Conservation (phyloP, 2,888 invertebrate genomes). For the Aporophyla nigra region DNA sequence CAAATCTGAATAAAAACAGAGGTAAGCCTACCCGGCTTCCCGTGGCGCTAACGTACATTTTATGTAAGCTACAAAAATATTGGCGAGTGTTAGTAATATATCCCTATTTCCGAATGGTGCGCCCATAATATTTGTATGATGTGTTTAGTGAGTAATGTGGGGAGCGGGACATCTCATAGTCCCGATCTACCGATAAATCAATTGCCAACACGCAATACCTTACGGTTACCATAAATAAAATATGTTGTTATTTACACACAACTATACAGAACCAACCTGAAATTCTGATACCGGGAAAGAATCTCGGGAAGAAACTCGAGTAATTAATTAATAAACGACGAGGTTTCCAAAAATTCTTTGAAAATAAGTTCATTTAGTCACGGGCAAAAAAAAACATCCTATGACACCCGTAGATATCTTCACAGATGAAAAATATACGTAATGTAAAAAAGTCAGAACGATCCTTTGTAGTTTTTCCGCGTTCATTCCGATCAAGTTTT, state of each 20-base stretch:
- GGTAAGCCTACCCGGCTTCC: constrained; percentile 26
- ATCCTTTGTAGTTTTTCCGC: too few relatives aligned
- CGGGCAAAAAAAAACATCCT: neutral
- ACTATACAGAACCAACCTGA: constrained; percentile 8
- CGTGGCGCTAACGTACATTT: constrained; percentile 43
- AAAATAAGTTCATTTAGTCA: too few relatives aligned
- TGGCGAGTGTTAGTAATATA: constrained; percentile 67
- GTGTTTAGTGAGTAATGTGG: constrained; percentile 85
- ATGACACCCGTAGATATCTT: neutral
- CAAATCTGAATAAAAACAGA: constrained; percentile 36
- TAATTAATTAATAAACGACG: constrained; percentile 39
- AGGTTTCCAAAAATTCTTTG: neutral
- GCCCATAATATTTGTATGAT: constrained; percentile 79
- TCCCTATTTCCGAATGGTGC: constrained; percentile 76
- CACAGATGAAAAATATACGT: neutral
- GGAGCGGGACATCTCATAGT: constrained; percentile 79
- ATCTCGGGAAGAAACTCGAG: constrained; percentile 17
- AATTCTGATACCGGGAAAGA: constrained; percentile 16
- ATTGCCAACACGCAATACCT: constrained; percentile 79
- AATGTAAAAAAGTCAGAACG: neutral
- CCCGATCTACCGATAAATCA: constrained; percentile 86
- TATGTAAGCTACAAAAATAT: constrained; percentile 69
- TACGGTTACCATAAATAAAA: constrained; percentile 75
- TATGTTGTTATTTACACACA: constrained; percentile 64
- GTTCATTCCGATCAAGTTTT: neutral